Base-by-base conservation (phyloP, 2,113 vertebrate species). In the Girardinichthys multiradiatus region DNA sequence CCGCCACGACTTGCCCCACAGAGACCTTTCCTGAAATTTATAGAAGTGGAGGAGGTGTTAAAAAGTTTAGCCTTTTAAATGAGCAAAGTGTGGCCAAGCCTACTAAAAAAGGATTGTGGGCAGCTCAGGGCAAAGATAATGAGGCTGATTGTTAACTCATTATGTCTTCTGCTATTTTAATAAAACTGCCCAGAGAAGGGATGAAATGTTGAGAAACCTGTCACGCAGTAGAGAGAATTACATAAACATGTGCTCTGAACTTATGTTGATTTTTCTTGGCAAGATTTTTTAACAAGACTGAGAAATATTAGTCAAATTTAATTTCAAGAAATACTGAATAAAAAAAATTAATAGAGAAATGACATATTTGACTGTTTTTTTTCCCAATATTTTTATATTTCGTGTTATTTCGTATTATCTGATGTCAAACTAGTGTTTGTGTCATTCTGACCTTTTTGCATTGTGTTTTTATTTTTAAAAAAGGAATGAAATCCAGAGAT, bases 121-220 rank as follows among this genome's bases (percentile, higher is more conserved):
- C 33, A 31, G 74, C 80, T 82, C 28, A 37, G 42, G 74, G 75
- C 69, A 58, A 51, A 82, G 62, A 70, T 82, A 77, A 79, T 74
- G 24, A 70, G 63, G 63, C 68, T 79, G 76, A 83, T 81, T 73
- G 60, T 67, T 37, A 62, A 64, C 10, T 42, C 60, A 65, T 64
- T 57, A 82, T 51, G n/a, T 74, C 70, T 73, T 4, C 30, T 70
- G 14, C 14, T 57, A 35, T 84, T 76, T 75, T 57, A 62, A 7
- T 59, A 37, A 80, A 77, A 63, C n/a, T 60, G 29, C 64, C 33
- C 26, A 70, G 19, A 82, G 59, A 78, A 54, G 28, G 60, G 39
- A 28, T 27, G 64, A 68, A 27, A 81, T 29, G 45, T 21, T 33
- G 19, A 71, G 58, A 73, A 51, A 17, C 14, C 5, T 10, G 13